Conservation (phyloP, 2,797 vertebrate species). For the Neoniphon sammara region DNA sequence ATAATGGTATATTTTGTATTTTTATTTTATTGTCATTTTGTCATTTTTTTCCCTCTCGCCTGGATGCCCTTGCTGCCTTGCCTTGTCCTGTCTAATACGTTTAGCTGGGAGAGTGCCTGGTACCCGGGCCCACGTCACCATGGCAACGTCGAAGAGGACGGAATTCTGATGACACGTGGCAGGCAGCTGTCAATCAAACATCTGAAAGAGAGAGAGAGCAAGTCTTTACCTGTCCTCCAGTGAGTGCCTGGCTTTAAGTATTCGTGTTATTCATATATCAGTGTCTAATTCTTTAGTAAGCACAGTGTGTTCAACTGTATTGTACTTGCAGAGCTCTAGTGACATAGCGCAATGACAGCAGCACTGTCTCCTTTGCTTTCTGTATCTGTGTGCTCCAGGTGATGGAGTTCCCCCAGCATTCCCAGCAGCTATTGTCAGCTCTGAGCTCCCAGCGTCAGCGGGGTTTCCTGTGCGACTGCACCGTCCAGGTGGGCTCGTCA, state of each 20-base stretch:
- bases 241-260: background rate
- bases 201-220: background rate
- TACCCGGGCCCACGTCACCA: background rate
- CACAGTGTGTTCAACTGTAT: too few relatives aligned
- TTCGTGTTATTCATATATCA: background rate
- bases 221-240: background rate
- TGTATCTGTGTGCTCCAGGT: conserved; percentile 43
- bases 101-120: background rate
- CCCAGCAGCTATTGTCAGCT: conserved; percentile 90
- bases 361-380: background rate
- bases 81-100: background rate
- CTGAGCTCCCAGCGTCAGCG: conserved; percentile 90
- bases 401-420: conserved; percentile 97
- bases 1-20: accelerated
- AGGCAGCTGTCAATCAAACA: background rate
- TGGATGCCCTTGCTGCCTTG: background rate
- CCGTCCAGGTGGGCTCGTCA: conserved; percentile 88
- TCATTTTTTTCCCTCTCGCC: background rate
- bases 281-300: background rate
- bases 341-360: background rate
- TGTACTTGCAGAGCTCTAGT: background rate
- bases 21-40: background rate
- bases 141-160: conserved; percentile 1
- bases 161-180: background rate
- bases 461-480: conserved; percentile 97